These are phyloP conservation scores for Phrynosoma platyrhinos DNA, from an alignment of 2,113 vertebrate genomes.

Conservation along the genomic window DNA sequence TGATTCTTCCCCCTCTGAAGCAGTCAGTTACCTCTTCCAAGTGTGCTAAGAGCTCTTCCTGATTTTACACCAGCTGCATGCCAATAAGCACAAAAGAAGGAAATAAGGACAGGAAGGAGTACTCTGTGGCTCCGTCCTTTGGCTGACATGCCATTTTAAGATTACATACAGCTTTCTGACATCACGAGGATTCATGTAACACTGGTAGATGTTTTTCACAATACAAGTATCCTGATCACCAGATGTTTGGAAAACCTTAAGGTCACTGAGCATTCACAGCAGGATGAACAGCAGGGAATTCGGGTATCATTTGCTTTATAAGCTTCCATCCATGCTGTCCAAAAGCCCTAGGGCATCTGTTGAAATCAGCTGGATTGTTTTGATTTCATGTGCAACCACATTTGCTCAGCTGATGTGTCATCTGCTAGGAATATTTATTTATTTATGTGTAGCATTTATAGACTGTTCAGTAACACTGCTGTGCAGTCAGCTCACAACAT, in stretches of 20 bases:
- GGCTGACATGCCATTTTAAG: slow-evolving; percentile 9
- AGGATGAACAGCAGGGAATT: background rate
- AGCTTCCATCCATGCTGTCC: slow-evolving; percentile 2
- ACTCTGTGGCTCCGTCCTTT: slow-evolving; percentile 17
- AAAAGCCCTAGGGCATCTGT: background rate
- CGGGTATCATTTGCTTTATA: slow-evolving; percentile 26
- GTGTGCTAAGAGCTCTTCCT: slow-evolving; percentile 46
- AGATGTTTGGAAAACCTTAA: background rate
- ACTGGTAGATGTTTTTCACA: background rate
- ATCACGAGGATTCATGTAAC: accelerated
- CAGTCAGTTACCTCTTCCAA: slow-evolving; percentile 37
- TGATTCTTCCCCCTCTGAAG: background rate
- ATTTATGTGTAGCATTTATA: background rate
- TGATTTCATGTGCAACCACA: background rate
- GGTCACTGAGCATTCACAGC: slow-evolving; percentile 19
- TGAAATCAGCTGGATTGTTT: slow-evolving; percentile 13
- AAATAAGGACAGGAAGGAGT: slow-evolving; percentile 37
- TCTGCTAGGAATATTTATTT: background rate
- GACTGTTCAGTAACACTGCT: background rate
- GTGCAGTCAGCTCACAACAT: background rate
- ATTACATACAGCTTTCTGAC: slow-evolving; percentile 38
- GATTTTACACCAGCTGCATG: slow-evolving; percentile 46
- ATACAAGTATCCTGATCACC: background rate
- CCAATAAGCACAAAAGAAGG: slow-evolving; percentile 53
- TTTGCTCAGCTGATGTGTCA: slow-evolving; percentile 17